Percentiles rank a stretch among this genome's conserved stretches.
These are phyloP conservation scores for Cassiopea xamachana DNA, from an alignment of 30 jellyfish, hydroid and myxozoan genomes.

Conservation along the genomic window DNA sequence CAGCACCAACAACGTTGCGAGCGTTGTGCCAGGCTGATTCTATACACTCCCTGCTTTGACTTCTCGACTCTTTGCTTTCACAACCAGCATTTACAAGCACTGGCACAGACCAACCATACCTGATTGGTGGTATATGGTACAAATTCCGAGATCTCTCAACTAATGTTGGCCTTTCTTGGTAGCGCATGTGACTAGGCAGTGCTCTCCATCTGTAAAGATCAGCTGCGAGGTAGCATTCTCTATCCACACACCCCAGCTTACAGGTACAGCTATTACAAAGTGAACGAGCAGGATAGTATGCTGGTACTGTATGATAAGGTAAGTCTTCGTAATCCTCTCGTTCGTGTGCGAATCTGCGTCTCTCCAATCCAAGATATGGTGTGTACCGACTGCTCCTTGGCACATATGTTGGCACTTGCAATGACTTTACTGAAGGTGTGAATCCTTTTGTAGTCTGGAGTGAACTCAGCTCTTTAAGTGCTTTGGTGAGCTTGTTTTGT, in stretches of 20 bases:
- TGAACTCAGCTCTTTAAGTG: slow-evolving; percentile 63
- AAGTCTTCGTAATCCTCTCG: background rate
- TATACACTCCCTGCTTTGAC: background rate
- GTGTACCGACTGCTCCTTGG: slow-evolving; percentile 1
- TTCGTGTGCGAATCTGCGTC: background rate
- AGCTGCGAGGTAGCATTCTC: background rate
- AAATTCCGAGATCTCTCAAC: slow-evolving; percentile 32
- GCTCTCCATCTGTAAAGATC: slow-evolving; percentile 1
- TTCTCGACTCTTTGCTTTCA: background rate
- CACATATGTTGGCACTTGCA: slow-evolving; percentile 4
- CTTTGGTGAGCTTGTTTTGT: slow-evolving; percentile 76
- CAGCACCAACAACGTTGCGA: background rate
- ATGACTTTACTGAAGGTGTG: slow-evolving; percentile 27
- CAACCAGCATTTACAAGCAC: slow-evolving; percentile 12
- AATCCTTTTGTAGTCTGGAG: slow-evolving; percentile 47
- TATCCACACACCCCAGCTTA: slow-evolving; percentile 8
- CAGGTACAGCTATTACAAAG: slow-evolving; percentile 46
- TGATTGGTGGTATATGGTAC: background rate
- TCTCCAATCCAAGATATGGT: slow-evolving; percentile 4
- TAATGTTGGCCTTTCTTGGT: slow-evolving; percentile 18
- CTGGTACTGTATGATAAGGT: slow-evolving; percentile 7
- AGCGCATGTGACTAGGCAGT: background rate
- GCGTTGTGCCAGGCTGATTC: background rate
- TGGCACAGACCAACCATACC: slow-evolving; percentile 68
- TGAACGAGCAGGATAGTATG: slow-evolving; percentile 8